A percentile compares a stretch with the other conserved stretches of the same genome.
Evolutionary conservation across 1,140 invertebrate species (phyloP).

Genomic region (Drosophila quadrilineata): DNA sequence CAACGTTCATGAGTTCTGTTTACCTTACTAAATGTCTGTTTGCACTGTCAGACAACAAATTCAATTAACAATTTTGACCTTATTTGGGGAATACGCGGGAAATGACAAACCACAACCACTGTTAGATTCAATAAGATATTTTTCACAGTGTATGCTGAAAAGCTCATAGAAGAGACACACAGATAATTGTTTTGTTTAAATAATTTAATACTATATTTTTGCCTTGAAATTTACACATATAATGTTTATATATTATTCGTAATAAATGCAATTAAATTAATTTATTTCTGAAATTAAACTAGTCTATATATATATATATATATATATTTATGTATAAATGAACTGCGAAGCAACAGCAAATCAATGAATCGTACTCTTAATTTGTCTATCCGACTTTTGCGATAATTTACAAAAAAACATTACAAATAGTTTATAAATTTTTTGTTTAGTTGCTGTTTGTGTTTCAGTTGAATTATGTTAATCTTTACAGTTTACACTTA

Average conservation of each 20-base stretch:
- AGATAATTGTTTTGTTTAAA: conserved; percentile 54
- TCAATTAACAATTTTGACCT: neutral
- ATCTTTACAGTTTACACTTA: conserved; percentile 69
- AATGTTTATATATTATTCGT: conserved; percentile 27
- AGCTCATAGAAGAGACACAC: too few species aligned
- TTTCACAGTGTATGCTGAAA: too few species aligned
- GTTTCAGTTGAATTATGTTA: too few species aligned
- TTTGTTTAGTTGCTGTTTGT: too few species aligned
- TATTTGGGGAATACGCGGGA: neutral
- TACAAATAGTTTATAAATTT: conserved; percentile 43
- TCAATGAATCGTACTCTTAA: conserved; percentile 16
- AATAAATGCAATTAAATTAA: conserved; percentile 72
- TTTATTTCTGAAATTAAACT: conserved; percentile 76
- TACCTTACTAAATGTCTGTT: conserved; percentile 48
- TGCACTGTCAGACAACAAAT: conserved; percentile 7
- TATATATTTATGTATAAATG: too few species aligned
- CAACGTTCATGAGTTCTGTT: conserved; percentile 32
- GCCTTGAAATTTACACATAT: conserved; percentile 70
- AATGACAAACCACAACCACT: neutral
- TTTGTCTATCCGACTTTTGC: conserved; percentile 41
- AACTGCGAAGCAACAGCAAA: conserved; percentile 56
- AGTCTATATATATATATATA: too few species aligned
- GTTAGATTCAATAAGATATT: too few species aligned
- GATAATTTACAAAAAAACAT: conserved; percentile 62
- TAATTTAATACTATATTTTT: conserved; percentile 77